phyloP scores from a whole-genome alignment of 1,140 invertebrate species.

The Drosophila funebris region DNA sequence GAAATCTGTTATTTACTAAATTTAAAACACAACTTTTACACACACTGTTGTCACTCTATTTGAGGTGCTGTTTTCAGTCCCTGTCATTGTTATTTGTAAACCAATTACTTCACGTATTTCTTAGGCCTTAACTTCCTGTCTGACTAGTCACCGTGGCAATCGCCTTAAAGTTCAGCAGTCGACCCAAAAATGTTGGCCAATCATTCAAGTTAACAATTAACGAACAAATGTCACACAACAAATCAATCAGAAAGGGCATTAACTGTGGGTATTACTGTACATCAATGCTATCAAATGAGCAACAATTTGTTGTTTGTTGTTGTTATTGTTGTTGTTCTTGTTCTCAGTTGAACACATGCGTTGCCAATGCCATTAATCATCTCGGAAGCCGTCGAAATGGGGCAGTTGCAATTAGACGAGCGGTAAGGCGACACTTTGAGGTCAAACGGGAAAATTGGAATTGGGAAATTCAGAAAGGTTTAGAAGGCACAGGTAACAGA shows the following conservation, averaged over 20 bases:
- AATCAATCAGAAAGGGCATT: slow-evolving; percentile 72
- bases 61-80: not conserved
- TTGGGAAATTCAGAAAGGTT: not conserved
- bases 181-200: slow-evolving; percentile 58
- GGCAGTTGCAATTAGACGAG: slow-evolving; percentile 53
- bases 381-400: slow-evolving; percentile 16
- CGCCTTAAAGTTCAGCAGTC: slow-evolving; percentile 57
- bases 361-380: slow-evolving; percentile 66
- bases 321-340: slow-evolving; percentile 18
- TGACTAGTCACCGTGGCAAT: slow-evolving; percentile 43
- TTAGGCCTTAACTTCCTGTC: slow-evolving; percentile 42
- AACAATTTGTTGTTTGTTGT: slow-evolving; percentile 33
- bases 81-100: slow-evolving; percentile 22
- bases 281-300: slow-evolving; percentile 6
- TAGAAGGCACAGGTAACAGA: not conserved
- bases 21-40: not conserved
- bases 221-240: slow-evolving; percentile 54
- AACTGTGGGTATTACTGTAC: slow-evolving; percentile 57
- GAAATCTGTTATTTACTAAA: not conserved
- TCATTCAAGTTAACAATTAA: slow-evolving; percentile 77
- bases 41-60: not conserved
- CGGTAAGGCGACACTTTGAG: slow-evolving; percentile 33
- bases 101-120: slow-evolving; percentile 28
- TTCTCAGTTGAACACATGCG: slow-evolving; percentile 17
- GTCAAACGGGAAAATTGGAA: slow-evolving; percentile 1